Evolutionary conservation across 2,888 invertebrate species (phyloP), one percentile per base, ranked within the genome.

Genomic region (Julus scanicus): DNA sequence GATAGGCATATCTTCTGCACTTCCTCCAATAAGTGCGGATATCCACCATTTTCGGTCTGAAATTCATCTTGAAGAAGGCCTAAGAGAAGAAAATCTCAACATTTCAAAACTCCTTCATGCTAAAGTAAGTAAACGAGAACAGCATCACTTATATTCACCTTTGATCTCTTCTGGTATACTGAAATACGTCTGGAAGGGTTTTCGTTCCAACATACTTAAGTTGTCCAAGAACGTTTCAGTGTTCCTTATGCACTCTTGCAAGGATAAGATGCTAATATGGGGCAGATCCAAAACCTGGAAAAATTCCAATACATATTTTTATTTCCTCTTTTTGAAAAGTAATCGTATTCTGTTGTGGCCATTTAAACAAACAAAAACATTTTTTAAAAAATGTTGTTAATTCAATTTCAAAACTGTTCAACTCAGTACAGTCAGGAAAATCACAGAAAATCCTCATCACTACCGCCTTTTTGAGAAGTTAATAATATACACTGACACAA

Each of bases 141-240:
- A 15, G 13, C 5, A 4, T 17, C 1, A 17, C 39, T 40, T 29
- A 40, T 3, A 15, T 4, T 11, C 17, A 84, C 84, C 84, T 84
- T 37, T 84, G 13, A 84, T 13, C 40, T 84, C 84, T n/a, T 37
- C 84, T 84, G 84, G 84, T n/a, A 84, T 40, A 17, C 13, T 40
- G 37, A 84, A 84, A 84, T 15, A n/a, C 3, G 8, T 37, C 37
- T 84, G 84, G 17, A 13, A 37, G 8, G 84, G 37, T 17, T 40
- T 17, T 84, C 17, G 39, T 84, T 84, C 37, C 40, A 57, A 57
- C 5, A n/a, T 57, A n/a, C 2, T 57, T 57, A 57, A 57, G n/a
- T 57, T n/a, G 57, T n/a, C 57, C 57, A 57, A 17, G 57, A 57
- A 57, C 1, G 57, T 57, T 6, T 57, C 57, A 4, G n/a, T n/a